Percentiles rank a stretch among this genome's conserved stretches.
Conservation (phyloP, 1,140 invertebrate genomes). For the Nylanderia fulva region DNA sequence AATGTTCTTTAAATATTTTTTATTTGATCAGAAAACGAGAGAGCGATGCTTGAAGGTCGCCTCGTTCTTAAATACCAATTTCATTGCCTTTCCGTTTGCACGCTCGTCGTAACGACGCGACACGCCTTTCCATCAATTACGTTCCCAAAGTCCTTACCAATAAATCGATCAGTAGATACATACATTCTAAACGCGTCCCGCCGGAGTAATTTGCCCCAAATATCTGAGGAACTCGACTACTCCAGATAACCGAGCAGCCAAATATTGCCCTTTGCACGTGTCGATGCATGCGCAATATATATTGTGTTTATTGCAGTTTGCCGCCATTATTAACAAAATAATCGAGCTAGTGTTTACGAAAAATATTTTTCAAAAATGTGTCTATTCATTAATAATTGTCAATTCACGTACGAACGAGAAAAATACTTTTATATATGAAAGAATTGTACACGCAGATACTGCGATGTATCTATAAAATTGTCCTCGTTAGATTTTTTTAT, state of each 20-base stretch:
- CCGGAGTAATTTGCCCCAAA: slow-evolving; percentile 58
- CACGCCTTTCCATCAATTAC: slow-evolving; percentile 56
- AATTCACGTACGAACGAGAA: background rate
- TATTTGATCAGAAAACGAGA: background rate
- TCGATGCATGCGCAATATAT: background rate
- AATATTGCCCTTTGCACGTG: slow-evolving; percentile 22
- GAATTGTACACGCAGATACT: background rate
- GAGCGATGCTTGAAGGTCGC: background rate
- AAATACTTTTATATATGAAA: background rate
- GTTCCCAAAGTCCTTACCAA: slow-evolving; percentile 43
- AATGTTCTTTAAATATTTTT: too few relatives aligned
- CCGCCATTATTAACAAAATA: background rate
- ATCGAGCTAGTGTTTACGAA: background rate
- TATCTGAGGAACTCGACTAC: slow-evolving; percentile 32
- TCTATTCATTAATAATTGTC: background rate
- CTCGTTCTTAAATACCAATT: background rate
- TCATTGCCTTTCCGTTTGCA: slow-evolving; percentile 24
- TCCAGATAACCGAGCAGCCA: slow-evolving; percentile 11
- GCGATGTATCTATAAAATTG: background rate
- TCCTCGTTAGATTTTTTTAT: too few relatives aligned
- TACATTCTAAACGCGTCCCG: slow-evolving; percentile 53
- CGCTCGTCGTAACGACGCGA: background rate
- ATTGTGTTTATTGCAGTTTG: background rate
- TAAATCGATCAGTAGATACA: slow-evolving; percentile 53
- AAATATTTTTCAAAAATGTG: background rate